These are phyloP conservation scores for Gordius sp. DNA, from an alignment of 2,888 invertebrate genomes.

Conservation along the genomic window DNA sequence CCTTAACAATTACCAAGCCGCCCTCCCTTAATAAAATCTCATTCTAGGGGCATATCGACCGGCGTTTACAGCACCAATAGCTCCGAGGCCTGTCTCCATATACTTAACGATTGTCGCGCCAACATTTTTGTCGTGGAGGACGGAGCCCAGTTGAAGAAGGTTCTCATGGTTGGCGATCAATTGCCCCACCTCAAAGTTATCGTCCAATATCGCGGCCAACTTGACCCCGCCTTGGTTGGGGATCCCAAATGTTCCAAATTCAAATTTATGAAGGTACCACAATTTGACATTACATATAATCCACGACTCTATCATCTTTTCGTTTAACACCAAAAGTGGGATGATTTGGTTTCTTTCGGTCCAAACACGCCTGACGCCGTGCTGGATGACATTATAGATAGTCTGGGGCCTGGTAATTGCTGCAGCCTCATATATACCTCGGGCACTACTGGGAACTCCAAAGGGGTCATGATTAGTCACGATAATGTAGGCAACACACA, in stretches of 20 bases:
- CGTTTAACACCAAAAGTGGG: conserved; percentile 24
- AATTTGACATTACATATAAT: too few relatives aligned
- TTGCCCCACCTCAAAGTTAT: conserved; percentile 26
- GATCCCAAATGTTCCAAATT: too few relatives aligned
- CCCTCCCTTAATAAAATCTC: too few relatives aligned
- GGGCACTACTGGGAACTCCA: conserved; percentile 23
- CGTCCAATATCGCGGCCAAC: conserved; percentile 23
- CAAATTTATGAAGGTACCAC: too few relatives aligned
- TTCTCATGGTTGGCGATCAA: conserved; percentile 18
- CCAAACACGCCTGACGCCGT: conserved; percentile 22
- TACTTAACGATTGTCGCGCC: conserved; percentile 23
- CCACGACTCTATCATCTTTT: too few relatives aligned
- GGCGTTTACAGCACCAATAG: conserved; percentile 29
- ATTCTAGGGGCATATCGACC: conserved; percentile 26
- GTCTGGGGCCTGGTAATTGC: conserved; percentile 26
- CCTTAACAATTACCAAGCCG: too few relatives aligned
- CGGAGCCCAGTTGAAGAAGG: conserved; percentile 44
- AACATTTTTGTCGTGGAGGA: conserved; percentile 34
- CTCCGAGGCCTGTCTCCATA: conserved; percentile 26
- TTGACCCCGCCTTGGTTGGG: not conserved
- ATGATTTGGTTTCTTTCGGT: conserved; percentile 25
- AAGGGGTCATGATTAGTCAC: conserved; percentile 29
- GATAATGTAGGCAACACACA: conserved; percentile 25
- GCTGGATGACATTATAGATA: conserved; percentile 23
- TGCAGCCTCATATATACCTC: conserved; percentile 27